Conservation (phyloP, 2,113 vertebrate genomes). For the Caracal caracal region DNA sequence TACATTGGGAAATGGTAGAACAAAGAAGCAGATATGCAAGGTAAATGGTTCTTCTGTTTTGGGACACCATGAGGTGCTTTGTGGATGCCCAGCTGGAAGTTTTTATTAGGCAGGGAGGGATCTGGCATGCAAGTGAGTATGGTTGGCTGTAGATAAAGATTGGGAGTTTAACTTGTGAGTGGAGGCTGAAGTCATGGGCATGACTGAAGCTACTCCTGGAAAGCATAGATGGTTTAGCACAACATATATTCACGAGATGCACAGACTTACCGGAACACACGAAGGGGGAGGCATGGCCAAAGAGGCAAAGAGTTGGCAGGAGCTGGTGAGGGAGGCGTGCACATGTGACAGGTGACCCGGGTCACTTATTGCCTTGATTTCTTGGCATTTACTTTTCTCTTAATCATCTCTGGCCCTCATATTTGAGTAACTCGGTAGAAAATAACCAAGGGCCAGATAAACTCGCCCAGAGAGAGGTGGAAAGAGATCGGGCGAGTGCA, state of each 20-base stretch:
- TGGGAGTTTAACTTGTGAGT: background rate
- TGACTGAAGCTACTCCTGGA: background rate
- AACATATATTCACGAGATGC: background rate
- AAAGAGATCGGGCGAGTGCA: background rate
- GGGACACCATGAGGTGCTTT: background rate
- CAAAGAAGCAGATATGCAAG: background rate
- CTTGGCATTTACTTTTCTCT: background rate
- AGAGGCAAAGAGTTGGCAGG: accelerated
- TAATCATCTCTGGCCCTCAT: background rate
- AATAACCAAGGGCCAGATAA: background rate
- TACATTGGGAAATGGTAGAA: background rate
- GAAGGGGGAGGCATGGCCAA: background rate
- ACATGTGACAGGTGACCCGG: accelerated
- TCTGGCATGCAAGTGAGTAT: background rate
- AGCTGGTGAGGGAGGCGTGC: background rate
- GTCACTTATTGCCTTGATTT: background rate
- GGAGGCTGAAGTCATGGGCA: background rate
- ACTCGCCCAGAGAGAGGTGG: no score
- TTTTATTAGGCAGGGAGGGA: background rate
- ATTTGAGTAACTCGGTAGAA: background rate
- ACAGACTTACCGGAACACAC: background rate
- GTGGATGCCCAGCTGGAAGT: background rate
- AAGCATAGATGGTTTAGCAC: background rate
- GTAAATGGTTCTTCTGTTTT: background rate
- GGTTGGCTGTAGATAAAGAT: background rate